Evolutionary conservation across 2,797 vertebrate genomes (phyloP), one percentile per base, ranked within the genome.

Genomic region (Tympanoctomys barrerae): DNA sequence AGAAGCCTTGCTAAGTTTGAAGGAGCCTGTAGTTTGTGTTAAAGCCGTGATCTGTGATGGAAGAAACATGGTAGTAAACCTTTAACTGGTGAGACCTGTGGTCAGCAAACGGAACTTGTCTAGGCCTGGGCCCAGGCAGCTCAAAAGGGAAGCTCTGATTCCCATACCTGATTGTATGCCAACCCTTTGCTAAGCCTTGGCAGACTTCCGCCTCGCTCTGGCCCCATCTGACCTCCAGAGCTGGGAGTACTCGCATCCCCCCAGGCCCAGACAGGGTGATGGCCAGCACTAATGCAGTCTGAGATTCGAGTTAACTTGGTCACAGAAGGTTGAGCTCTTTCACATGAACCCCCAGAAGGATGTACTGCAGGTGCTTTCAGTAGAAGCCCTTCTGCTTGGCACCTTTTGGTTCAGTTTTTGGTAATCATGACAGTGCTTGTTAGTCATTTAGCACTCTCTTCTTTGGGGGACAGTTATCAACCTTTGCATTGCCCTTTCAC

Each of bases 141-240:
- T 28, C 70, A 82, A 87, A 93, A 80, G n/a, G 92, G 84, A 94
- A 85, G 71, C 83, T 92, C 59, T 7, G 4, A 14, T 77, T 91
- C 81, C 28, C 54, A 18, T 31, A 52, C 22, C 14, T 2, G 28
- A 26, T 79, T 88, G 46, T 93, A 33, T 75, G 95, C 86, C 94
- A 95, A 66, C 42, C 36, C 82, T 90, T 68, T 92, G 88, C 89
- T 77, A 31, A 88, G 84, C 36, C 36, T 91, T 96, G 96, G 97
- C 91, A 79, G 36, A 9, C 64, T 73, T 82, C 96, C 89, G 78
- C 26, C 16, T 42, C 24, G 46, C 71, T 90, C 61, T 70, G 95
- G 91, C 84, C 94, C 28, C 0, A 16, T 31, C 46, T 95, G 94
- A 96, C 93, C 94, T 95, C 80, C 0, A 10, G 26, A 83, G 61